Conservation (phyloP, 2,888 invertebrate genomes). For the Heliconius sara region DNA sequence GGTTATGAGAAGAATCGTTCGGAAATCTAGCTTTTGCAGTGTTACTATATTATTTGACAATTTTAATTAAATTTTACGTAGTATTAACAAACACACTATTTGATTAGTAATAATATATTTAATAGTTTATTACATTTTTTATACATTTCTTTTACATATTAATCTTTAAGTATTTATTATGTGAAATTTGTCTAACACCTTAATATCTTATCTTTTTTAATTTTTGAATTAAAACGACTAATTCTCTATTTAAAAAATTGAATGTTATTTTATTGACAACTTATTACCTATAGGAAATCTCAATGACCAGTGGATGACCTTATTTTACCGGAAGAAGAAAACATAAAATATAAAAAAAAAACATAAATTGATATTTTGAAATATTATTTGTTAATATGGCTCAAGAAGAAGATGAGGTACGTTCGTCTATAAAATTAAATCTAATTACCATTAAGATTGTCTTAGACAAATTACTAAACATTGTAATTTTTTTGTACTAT, state of each 20-base stretch:
- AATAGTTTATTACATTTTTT: background rate
- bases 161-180: background rate
- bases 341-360: background rate
- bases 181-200: background rate
- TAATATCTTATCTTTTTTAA: too few relatives aligned
- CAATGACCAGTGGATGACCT: background rate
- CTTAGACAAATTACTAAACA: background rate
- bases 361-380: background rate
- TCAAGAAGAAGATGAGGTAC: conserved; percentile 63
- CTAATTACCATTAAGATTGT: background rate
- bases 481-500: background rate
- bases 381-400: conserved; percentile 48
- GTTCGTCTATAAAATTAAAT: background rate
- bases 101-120: background rate
- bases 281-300: background rate
- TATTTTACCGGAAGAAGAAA: background rate
- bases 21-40: conserved; percentile 41
- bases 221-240: background rate
- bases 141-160: background rate
- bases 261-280: background rate
- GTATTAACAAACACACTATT: background rate
- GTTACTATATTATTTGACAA: background rate
- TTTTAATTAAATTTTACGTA: background rate
- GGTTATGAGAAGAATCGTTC: conserved; percentile 56
- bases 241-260: background rate